A percentile compares a stretch with the other conserved stretches of the same genome.
phyloP scores from a whole-genome alignment of 2,113 vertebrate species.

The Mugil cephalus region DNA sequence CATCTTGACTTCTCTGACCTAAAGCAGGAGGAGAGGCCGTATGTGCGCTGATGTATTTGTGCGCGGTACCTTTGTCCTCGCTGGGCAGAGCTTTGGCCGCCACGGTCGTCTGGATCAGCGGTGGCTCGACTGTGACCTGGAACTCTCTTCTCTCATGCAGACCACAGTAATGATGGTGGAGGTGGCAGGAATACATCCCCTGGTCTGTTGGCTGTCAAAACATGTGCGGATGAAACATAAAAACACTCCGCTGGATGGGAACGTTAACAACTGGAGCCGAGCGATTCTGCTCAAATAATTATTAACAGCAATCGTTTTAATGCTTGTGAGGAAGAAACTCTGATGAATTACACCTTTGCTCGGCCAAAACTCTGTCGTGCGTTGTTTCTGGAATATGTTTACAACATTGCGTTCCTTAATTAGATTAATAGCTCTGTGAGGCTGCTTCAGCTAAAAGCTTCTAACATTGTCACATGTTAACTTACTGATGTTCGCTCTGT shows the following conservation, averaged over 20 bases:
- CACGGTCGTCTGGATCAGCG: slow-evolving; percentile 65
- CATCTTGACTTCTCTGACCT: slow-evolving; percentile 21
- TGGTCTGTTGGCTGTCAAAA: slow-evolving; percentile 82
- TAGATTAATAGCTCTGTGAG: too few relatives aligned
- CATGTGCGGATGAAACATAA: not conserved
- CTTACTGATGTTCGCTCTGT: too few relatives aligned
- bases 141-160: slow-evolving; percentile 93
- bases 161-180: slow-evolving; percentile 97
- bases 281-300: too few relatives aligned
- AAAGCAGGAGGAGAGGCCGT: slow-evolving; percentile 17
- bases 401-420: too few relatives aligned
- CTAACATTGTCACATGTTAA: too few relatives aligned
- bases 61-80: slow-evolving; percentile 75
- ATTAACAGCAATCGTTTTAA: too few relatives aligned
- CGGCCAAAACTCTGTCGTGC: too few relatives aligned
- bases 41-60: slow-evolving; percentile 29
- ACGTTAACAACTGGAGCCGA: too few relatives aligned
- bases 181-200: slow-evolving; percentile 94
- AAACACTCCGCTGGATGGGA: not conserved
- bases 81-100: slow-evolving; percentile 68
- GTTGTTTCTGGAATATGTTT: too few relatives aligned
- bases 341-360: too few relatives aligned
- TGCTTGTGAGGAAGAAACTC: too few relatives aligned
- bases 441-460: too few relatives aligned
- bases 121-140: slow-evolving; percentile 82